Conservation (phyloP, 2,888 invertebrate genomes). For the Allophyes oxyacanthae region DNA sequence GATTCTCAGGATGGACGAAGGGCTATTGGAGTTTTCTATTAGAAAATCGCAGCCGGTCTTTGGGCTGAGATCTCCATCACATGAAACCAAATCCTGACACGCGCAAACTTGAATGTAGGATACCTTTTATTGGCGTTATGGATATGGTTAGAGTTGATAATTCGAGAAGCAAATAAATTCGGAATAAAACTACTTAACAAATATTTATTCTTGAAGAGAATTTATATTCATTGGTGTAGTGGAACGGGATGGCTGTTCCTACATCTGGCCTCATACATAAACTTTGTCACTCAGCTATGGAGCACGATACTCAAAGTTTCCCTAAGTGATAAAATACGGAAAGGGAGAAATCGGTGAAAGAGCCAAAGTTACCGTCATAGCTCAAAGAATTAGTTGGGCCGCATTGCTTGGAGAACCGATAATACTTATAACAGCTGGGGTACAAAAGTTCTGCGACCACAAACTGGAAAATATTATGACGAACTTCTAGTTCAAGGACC, state of each 20-base stretch:
- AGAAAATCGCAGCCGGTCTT: too few relatives aligned
- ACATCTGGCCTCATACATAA: slow-evolving; percentile 20
- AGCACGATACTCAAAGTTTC: slow-evolving; percentile 37
- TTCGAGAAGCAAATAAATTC: background rate
- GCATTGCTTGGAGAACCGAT: slow-evolving; percentile 49
- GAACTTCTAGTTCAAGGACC: slow-evolving; percentile 11
- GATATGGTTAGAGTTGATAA: too few relatives aligned
- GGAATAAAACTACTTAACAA: slow-evolving; percentile 6
- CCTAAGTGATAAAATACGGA: slow-evolving; percentile 44
- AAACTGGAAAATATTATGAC: slow-evolving; percentile 31
- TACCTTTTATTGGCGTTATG: too few relatives aligned
- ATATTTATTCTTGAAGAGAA: slow-evolving; percentile 13
- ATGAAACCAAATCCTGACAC: too few relatives aligned
- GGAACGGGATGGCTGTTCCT: slow-evolving; percentile 1
- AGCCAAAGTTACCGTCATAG: slow-evolving; percentile 46
- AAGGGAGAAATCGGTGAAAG: slow-evolving; percentile 36
- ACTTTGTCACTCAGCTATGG: slow-evolving; percentile 35
- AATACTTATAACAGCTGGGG: slow-evolving; percentile 42
- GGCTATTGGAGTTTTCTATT: too few relatives aligned
- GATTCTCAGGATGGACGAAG: too few relatives aligned
- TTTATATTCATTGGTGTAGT: slow-evolving; percentile 31
- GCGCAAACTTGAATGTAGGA: too few relatives aligned
- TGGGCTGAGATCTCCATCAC: too few relatives aligned
- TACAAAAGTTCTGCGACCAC: slow-evolving; percentile 42
- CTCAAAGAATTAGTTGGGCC: slow-evolving; percentile 55